These are phyloP conservation scores for Lucilia sericata DNA, from an alignment of 1,140 invertebrate species.

Conservation along the genomic window DNA sequence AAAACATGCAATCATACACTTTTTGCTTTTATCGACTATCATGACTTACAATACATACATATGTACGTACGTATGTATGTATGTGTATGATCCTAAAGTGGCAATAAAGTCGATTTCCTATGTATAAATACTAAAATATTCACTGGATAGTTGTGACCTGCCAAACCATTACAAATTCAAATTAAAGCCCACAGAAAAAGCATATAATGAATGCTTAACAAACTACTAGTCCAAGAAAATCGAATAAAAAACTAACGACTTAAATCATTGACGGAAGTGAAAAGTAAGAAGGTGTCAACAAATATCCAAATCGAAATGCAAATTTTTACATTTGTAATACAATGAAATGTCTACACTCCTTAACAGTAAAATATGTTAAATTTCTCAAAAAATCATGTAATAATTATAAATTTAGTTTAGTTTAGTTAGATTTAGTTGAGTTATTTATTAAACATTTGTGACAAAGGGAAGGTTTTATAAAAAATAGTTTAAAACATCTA, in stretches of 20 bases:
- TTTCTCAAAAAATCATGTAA: no score
- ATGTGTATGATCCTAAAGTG: background rate
- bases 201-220: background rate
- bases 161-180: background rate
- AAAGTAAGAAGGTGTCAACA: constrained; percentile 2
- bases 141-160: background rate
- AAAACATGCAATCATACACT: background rate
- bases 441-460: no score
- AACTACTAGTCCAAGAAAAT: background rate
- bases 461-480: no score
- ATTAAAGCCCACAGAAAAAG: background rate
- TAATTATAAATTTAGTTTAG: no score
- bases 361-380: no score
- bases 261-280: background rate
- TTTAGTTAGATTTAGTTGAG: no score
- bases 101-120: background rate
- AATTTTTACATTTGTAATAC: background rate
- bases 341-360: background rate
- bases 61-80: no score
- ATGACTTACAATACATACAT: background rate
- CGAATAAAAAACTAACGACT: background rate
- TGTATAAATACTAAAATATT: background rate
- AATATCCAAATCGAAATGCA: background rate
- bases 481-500: no score
- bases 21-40: background rate